Conservation (phyloP, 2,888 invertebrate genomes). For the Frankliniella intonsa region DNA sequence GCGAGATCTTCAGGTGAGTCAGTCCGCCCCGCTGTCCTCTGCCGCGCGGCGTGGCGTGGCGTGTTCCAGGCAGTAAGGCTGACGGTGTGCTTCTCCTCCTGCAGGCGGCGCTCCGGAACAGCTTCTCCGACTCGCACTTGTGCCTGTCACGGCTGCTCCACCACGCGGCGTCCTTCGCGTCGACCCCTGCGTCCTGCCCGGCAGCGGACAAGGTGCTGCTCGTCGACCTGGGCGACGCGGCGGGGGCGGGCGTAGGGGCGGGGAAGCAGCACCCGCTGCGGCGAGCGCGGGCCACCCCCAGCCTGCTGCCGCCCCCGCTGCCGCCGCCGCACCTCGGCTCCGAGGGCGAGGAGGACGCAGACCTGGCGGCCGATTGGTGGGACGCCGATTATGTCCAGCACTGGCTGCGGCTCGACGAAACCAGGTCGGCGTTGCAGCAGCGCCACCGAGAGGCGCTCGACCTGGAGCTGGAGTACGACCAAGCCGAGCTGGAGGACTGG, state of each 20-base stretch:
- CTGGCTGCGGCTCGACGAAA: conserved; percentile 69
- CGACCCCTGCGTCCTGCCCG: conserved; percentile 32
- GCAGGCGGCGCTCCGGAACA: conserved; percentile 65
- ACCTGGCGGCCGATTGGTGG: conserved; percentile 56
- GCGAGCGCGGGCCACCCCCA: conserved; percentile 53
- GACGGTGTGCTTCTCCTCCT: conserved; percentile 53
- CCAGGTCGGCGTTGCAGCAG: conserved; percentile 58
- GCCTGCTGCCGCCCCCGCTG: conserved; percentile 48
- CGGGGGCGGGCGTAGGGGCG: conserved; percentile 51
- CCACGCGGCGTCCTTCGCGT: conserved; percentile 41
- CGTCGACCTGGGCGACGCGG: conserved; percentile 51
- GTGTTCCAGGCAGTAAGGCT: too few species aligned
- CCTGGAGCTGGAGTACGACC: conserved; percentile 69
- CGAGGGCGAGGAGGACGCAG: conserved; percentile 48
- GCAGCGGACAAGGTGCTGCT: conserved; percentile 45
- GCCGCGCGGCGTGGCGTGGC: not conserved
- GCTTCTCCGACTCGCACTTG: conserved; percentile 69
- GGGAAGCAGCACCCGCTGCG: conserved; percentile 52
- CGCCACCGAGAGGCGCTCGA: not conserved
- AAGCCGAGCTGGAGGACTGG: conserved; percentile 74
- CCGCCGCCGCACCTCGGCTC: conserved; percentile 42
- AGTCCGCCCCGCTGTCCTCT: not conserved
- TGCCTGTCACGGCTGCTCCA: conserved; percentile 61
- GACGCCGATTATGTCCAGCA: conserved; percentile 72
- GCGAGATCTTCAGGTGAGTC: conserved; percentile 50